Base-by-base conservation (phyloP, 2,888 invertebrate species). In the Acronicta alni region DNA sequence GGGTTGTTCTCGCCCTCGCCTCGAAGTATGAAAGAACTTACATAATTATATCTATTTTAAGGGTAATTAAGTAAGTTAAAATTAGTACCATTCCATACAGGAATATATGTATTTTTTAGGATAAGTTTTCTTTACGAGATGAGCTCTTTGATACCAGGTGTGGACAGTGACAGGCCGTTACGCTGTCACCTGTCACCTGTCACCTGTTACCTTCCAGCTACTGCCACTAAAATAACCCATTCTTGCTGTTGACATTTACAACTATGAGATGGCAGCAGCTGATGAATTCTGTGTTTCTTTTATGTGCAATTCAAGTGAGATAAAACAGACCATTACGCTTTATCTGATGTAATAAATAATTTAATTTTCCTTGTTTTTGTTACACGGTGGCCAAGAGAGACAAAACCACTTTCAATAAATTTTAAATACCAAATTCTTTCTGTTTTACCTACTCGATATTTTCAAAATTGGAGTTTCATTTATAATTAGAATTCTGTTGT, bases 91-190 rank as follows among this genome's bases (percentile, higher is more conserved):
- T 26, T 37, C 26, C 7, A 39, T 32, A 49, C 15, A 15, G 15
- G 9, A 51, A 51, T 71, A 56, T 9, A 1, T 26, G 2, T n/a
- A 18, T 23, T 64, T 15, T 42, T 35, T 43, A 45, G 43, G 39
- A 38, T 57, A n/a, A 23, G 41, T 58, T 55, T 59, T 53, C 52
- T 37, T n/a, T 48, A 35, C 8, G 42, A 54, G 53, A 51, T 54
- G 54, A 60, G 43, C 72, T 59, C 54, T 72, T 72, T 72, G 55
- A 72, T 73, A 67, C 62, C 43, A 54, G 62, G 51, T 67, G 72
- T 38, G 30, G 41, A 32, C 67, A 68, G 46, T 67, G 62, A 60
- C 72, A 44, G 49, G 47, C 62, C 69, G 56, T 73, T 73, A 61
- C 26, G 39, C 37, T 53, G 69, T 63, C 57, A 57, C 48, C 53